Evolutionary conservation across 2,113 vertebrate genomes (phyloP), one percentile per base, ranked within the genome.

Genomic region (Cygnus atratus): DNA sequence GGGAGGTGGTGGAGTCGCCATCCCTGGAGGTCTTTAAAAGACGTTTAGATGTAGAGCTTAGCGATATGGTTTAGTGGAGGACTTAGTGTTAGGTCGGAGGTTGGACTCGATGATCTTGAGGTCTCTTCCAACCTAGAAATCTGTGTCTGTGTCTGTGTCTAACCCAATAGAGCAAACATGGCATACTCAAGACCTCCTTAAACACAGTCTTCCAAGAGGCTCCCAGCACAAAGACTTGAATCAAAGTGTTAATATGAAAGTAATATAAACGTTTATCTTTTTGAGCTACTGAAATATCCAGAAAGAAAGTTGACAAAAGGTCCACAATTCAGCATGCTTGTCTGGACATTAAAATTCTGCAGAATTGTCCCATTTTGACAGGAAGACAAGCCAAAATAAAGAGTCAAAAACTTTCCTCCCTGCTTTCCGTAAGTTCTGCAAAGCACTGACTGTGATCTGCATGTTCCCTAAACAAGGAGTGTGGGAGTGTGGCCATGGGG

Each of bases 201-300:
- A 79, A 75, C 21, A 82, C 75, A 50, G n/a, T 48, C 44, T 66
- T n/a, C 59, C 70, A 39, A 58, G 44, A 84, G 55, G 41, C 13
- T 94, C 57, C 90, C 88, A 84, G 35, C 10, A 67, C 55, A 95
- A 93, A 92, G 50, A 65, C 57, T 37, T 85, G 43, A 88, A 88
- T 90, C 44, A 92, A 90, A 94, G 26, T 43, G 25, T 22, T 85
- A 48, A 43, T 82, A 76, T 73, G 67, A 92, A 88, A 80, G 20
- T 12, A 37, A 5, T 0, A 58, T 52, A 96, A 92, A 94, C 71
- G 73, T 78, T 94, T 90, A 83, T 22, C 12, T 59, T 59, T 70
- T 28, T 80, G 11, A 90, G 21, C 31, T 86, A 58, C n/a, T 55
- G 31, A 93, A 77, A 74, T 55, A 50, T 8, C 44, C 20, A n/a